These are phyloP conservation scores for Caenorhabditis sp. DNA, from an alignment of 2,888 invertebrate species.

Conservation along the genomic window DNA sequence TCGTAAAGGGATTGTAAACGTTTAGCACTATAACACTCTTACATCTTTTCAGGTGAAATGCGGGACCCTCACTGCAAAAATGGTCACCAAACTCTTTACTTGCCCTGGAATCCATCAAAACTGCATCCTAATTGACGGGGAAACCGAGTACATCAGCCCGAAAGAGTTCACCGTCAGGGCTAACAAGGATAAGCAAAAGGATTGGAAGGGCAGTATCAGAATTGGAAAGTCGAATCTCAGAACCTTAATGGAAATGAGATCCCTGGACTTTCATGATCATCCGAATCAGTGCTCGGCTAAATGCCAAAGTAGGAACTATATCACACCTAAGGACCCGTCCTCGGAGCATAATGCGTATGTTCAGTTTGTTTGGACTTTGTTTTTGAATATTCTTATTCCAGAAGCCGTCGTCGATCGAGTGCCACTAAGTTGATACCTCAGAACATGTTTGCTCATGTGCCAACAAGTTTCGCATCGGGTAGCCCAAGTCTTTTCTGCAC, in stretches of 20 bases:
- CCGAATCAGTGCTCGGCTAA: slow-evolving; percentile 84
- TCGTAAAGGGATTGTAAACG: slow-evolving; percentile 9
- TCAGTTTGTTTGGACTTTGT: background rate
- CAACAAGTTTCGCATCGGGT: slow-evolving; percentile 22
- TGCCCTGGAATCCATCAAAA: slow-evolving; percentile 85
- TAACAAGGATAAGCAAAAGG: slow-evolving; percentile 84
- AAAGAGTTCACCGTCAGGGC: slow-evolving; percentile 84
- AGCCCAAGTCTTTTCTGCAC: slow-evolving; percentile 31
- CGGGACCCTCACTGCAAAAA: slow-evolving; percentile 79
- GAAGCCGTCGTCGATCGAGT: slow-evolving; percentile 37
- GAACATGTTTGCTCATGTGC: slow-evolving; percentile 47
- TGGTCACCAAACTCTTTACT: slow-evolving; percentile 83
- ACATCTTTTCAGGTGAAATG: slow-evolving; percentile 79
- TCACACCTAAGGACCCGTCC: slow-evolving; percentile 72
- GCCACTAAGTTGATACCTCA: slow-evolving; percentile 46
- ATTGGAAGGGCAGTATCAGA: slow-evolving; percentile 85
- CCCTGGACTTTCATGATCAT: slow-evolving; percentile 84
- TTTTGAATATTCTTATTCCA: slow-evolving; percentile 5
- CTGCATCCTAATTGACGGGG: slow-evolving; percentile 83
- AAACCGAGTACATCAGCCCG: slow-evolving; percentile 83
- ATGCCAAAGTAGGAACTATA: slow-evolving; percentile 83
- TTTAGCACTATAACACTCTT: slow-evolving; percentile 15
- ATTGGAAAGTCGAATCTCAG: slow-evolving; percentile 83
- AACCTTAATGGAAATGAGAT: slow-evolving; percentile 84
- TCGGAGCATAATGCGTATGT: slow-evolving; percentile 35